A percentile compares a stretch with the other conserved stretches of the same genome.
These are phyloP conservation scores for Danaus chrysippus DNA, from an alignment of 2,888 invertebrate species.

Conservation along the genomic window DNA sequence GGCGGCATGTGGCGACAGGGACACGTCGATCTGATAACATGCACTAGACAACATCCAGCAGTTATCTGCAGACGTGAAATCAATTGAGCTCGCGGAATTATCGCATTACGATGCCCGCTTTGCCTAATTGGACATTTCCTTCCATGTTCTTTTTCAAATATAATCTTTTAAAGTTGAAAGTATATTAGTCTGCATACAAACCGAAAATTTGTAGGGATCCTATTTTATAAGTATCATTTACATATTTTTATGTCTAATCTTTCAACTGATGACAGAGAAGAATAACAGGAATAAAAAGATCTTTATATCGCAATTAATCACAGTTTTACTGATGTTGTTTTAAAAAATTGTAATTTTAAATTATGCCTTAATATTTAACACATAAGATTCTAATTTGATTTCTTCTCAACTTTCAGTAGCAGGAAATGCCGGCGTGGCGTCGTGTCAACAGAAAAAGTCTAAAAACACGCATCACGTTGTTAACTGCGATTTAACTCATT, in stretches of 20 bases:
- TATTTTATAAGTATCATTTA: not conserved
- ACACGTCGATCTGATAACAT: constrained; percentile 71
- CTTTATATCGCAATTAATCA: constrained; percentile 76
- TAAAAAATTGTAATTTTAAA: constrained; percentile 28
- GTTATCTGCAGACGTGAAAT: constrained; percentile 69
- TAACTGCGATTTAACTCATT: constrained; percentile 75
- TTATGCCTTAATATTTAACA: constrained; percentile 37
- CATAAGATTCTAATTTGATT: constrained; percentile 40
- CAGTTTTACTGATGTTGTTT: constrained; percentile 52
- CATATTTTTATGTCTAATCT: constrained; percentile 48
- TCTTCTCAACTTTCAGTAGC: constrained; percentile 49
- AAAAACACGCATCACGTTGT: constrained; percentile 71
- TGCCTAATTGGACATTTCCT: constrained; percentile 72
- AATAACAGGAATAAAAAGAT: constrained; percentile 71
- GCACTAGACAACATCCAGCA: constrained; percentile 67
- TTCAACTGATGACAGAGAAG: constrained; percentile 59
- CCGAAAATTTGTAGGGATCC: constrained; percentile 29
- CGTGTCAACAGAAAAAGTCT: constrained; percentile 73
- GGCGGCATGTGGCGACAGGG: constrained; percentile 58
- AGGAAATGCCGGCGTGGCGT: constrained; percentile 72
- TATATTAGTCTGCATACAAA: constrained; percentile 16
- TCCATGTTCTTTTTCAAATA: constrained; percentile 43
- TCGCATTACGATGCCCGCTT: constrained; percentile 64
- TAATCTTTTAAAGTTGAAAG: constrained; percentile 32
- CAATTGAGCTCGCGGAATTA: constrained; percentile 71